Conservation (phyloP, 1,140 invertebrate genomes). For the Drosophila oshimai region DNA sequence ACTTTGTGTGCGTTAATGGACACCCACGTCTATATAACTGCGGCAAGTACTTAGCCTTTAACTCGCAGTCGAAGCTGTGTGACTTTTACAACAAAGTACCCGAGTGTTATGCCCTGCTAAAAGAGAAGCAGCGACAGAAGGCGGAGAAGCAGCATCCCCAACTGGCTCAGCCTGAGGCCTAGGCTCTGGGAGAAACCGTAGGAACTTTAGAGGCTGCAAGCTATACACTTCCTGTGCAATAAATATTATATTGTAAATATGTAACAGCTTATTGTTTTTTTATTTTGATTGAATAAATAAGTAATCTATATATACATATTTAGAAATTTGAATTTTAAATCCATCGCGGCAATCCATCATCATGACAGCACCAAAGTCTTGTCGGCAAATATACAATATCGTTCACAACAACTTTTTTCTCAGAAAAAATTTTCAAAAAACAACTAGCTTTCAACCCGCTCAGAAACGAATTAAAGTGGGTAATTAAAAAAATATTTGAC, state of each 20-base stretch:
- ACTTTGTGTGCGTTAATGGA: slow-evolving; percentile 91
- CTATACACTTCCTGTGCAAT: slow-evolving; percentile 18
- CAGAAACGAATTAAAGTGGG: no score
- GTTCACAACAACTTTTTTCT: no score
- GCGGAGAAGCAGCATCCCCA: slow-evolving; percentile 40
- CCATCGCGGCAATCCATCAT: no score
- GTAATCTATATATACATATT: slow-evolving; percentile 1
- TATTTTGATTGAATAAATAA: slow-evolving; percentile 37
- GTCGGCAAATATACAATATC: no score
- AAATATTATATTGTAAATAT: slow-evolving; percentile 38
- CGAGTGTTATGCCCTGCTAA: slow-evolving; percentile 75
- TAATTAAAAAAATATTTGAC: no score
- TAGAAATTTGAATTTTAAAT: no score
- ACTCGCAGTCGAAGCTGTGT: slow-evolving; percentile 69
- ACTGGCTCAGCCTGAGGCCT: slow-evolving; percentile 20
- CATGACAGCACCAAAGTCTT: no score
- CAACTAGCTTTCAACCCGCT: no score
- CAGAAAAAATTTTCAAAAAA: no score
- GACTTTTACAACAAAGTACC: slow-evolving; percentile 80
- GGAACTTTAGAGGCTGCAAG: slow-evolving; percentile 29
- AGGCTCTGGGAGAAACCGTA: not conserved
- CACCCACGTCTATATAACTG: slow-evolving; percentile 84
- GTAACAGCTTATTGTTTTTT: slow-evolving; percentile 17
- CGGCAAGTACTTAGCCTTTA: slow-evolving; percentile 78
- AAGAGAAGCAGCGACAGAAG: slow-evolving; percentile 66